Conservation (phyloP, 35 echinoderm and acorn worm genomes). For the Patiria miniata region DNA sequence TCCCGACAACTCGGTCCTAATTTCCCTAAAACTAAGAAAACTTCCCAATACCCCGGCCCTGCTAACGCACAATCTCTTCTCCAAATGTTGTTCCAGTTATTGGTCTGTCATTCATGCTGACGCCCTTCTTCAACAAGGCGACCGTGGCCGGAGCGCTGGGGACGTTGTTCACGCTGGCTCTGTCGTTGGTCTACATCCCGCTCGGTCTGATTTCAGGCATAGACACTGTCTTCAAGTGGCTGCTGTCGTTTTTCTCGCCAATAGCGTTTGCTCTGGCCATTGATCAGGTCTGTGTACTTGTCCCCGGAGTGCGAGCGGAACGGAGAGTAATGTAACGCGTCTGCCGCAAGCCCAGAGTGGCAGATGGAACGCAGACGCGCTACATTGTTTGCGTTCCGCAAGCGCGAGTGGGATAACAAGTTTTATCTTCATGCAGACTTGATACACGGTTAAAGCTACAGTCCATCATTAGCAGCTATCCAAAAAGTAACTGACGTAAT, state of each 20-base stretch:
- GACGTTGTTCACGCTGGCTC: constrained; percentile 17
- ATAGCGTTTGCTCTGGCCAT: constrained; percentile 39
- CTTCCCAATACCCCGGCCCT: too few species aligned
- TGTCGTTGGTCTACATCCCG: constrained; percentile 51
- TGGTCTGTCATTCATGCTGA: constrained; percentile 61
- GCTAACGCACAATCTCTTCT: too few species aligned
- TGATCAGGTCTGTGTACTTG: constrained; percentile 43
- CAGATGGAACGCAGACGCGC: too few species aligned
- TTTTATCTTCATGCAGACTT: background rate
- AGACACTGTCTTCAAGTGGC: constrained; percentile 26
- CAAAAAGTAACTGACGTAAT: too few species aligned
- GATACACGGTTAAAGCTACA: too few species aligned
- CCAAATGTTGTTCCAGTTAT: constrained; percentile 37
- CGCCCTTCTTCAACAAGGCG: constrained; percentile 74
- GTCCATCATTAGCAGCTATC: too few species aligned
- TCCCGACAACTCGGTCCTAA: too few species aligned
- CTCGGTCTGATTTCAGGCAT: constrained; percentile 3
- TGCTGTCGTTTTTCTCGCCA: constrained; percentile 63
- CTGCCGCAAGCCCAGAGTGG: background rate
- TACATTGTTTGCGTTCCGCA: too few species aligned
- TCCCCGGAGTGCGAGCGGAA: background rate
- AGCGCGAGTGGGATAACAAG: too few species aligned
- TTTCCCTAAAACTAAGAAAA: too few species aligned
- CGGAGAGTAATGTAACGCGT: background rate
- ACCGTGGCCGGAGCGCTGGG: constrained; percentile 45